Evolutionary conservation across 2,797 vertebrate species (phyloP).

Genomic region (Arnoldichthys spilopterus): DNA sequence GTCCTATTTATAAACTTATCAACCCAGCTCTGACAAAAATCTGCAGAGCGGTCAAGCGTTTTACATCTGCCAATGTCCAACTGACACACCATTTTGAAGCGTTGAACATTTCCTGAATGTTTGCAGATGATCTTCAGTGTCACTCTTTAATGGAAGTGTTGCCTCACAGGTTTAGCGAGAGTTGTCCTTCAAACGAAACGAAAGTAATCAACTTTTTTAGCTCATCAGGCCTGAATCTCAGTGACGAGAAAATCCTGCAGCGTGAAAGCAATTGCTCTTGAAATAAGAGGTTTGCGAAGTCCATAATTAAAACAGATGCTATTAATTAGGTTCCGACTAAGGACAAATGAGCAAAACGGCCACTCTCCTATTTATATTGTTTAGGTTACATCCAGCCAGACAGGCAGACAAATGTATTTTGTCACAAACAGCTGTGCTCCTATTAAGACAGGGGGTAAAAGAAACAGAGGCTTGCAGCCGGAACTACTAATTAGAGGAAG

Average conservation of each 20-base stretch:
- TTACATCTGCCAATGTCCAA: background rate
- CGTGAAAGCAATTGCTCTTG: constrained; percentile 11
- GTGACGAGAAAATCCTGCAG: background rate
- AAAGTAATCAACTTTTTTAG: background rate
- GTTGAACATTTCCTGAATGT: background rate
- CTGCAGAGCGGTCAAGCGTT: constrained; percentile 24
- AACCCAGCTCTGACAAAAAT: background rate
- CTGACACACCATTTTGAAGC: constrained; percentile 19
- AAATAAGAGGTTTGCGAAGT: constrained; percentile 49
- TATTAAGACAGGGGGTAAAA: constrained; percentile 63
- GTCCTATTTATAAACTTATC: constrained; percentile 21
- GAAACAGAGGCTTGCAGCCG: constrained; percentile 62
- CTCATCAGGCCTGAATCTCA: background rate
- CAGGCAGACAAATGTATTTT: constrained; percentile 81
- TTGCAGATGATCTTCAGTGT: constrained; percentile 2
- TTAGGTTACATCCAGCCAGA: constrained; percentile 70
- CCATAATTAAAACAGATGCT: constrained; percentile 80
- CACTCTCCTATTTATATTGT: constrained; percentile 66
- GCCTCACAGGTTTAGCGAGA: background rate
- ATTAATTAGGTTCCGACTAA: constrained; percentile 79
- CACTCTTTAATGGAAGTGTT: background rate
- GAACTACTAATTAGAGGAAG: constrained; percentile 66
- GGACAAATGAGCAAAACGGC: constrained; percentile 71
- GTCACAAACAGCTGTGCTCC: constrained; percentile 78
- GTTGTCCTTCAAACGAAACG: constrained; percentile 19